Conservation (phyloP, 1,140 invertebrate genomes). For the Lepidurus arcticus region DNA sequence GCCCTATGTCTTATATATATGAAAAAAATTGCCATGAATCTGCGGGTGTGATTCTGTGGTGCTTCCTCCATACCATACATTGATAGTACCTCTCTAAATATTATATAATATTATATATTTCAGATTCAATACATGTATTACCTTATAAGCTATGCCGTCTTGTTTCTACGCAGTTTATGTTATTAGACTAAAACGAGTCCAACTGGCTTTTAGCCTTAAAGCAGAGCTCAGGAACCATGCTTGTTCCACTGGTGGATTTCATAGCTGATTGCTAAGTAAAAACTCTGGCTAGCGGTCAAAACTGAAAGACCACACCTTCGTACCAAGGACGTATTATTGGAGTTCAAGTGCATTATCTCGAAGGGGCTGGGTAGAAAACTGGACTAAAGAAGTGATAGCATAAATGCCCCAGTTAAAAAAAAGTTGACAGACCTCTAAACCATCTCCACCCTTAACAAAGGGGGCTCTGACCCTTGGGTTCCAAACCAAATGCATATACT, state of each 20-base stretch:
- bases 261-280: neutral
- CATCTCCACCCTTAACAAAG: no score
- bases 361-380: neutral
- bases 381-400: neutral
- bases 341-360: neutral
- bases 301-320: neutral
- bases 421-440: no score
- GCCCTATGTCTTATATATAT: no score
- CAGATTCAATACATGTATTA: constrained; percentile 12
- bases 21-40: neutral
- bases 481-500: no score
- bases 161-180: neutral
- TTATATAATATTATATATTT: neutral
- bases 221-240: no score
- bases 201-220: no score
- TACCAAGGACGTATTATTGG: neutral
- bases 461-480: no score
- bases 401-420: no score
- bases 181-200: neutral
- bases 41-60: neutral
- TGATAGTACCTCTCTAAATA: neutral
- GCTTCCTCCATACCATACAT: neutral
- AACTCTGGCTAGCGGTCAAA: neutral
- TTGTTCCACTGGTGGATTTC: no score
- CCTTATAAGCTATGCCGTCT: neutral